Percentiles rank a stretch among this genome's conserved stretches.
These are phyloP conservation scores for Sinocyclocheilus anshuiensis DNA, from an alignment of 2,113 vertebrate species.

Conservation along the genomic window DNA sequence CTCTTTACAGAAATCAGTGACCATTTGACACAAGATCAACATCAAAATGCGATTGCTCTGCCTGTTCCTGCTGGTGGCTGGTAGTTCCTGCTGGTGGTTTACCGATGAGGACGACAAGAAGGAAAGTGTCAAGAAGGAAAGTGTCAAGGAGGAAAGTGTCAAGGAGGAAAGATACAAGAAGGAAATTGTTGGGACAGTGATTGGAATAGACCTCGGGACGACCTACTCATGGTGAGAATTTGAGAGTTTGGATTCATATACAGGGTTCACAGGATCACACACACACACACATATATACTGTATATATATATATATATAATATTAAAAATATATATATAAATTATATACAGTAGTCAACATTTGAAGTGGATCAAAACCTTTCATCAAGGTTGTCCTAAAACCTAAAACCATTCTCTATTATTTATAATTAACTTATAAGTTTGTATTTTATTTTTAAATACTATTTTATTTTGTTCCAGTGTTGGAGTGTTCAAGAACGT, in stretches of 20 bases:
- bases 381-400: too few species aligned
- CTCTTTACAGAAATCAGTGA: too few species aligned
- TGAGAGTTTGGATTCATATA: too few species aligned
- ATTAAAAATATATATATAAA: too few species aligned
- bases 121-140: constrained; percentile 68
- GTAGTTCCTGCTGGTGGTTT: constrained; percentile 62
- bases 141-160: constrained; percentile 65
- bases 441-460: background rate
- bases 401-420: background rate
- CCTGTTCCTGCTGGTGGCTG: constrained; percentile 68
- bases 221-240: constrained; percentile 90
- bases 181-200: constrained; percentile 79
- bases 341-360: too few species aligned
- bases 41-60: constrained; percentile 70
- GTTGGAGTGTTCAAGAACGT: constrained; percentile 95
- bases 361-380: too few species aligned
- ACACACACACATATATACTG: too few species aligned
- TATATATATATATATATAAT: too few species aligned
- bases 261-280: background rate
- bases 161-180: constrained; percentile 65
- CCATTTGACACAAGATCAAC: background rate
- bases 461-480: constrained; percentile 62
- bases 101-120: constrained; percentile 88
- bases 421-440: background rate
- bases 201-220: constrained; percentile 94